phyloP scores from a whole-genome alignment of 2,113 vertebrate genomes.

The Numida meleagris region DNA sequence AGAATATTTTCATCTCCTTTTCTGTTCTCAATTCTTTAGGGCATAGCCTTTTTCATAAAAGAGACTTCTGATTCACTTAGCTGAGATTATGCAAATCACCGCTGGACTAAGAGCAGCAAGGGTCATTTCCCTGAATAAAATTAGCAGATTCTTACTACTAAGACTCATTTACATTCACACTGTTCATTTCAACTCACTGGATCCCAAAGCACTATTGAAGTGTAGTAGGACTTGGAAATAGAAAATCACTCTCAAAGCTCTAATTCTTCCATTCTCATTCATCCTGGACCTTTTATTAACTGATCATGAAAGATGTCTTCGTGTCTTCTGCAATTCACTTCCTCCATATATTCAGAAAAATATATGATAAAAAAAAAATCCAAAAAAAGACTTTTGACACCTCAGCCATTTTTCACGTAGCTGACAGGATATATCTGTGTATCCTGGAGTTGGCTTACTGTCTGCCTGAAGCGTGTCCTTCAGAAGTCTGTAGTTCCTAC shows the following conservation, averaged over 20 bases:
- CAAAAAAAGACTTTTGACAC: not conserved
- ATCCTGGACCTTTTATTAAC: not conserved
- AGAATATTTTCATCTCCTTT: not conserved
- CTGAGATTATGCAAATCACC: constrained; percentile 37
- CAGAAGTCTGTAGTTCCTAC: not conserved
- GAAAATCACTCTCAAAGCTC: not conserved
- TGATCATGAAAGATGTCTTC: not conserved
- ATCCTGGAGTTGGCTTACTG: not conserved
- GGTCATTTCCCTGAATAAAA: constrained; percentile 58
- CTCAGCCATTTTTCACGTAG: not conserved
- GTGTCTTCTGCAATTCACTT: not conserved
- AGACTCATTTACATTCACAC: not conserved
- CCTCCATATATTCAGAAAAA: not conserved
- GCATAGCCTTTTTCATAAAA: constrained; percentile 13
- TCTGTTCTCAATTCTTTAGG: constrained; percentile 17
- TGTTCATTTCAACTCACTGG: not conserved
- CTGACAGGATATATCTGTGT: not conserved
- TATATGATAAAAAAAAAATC: not conserved
- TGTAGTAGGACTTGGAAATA: not conserved
- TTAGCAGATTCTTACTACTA: constrained; percentile 20
- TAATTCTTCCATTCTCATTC: not conserved
- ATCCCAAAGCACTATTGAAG: constrained; percentile 10
- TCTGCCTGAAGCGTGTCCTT: not conserved
- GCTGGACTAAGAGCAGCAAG: constrained; percentile 23
- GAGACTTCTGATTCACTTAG: constrained; percentile 36